Evolutionary conservation across 2,797 vertebrate species (phyloP), one percentile per base, ranked within the genome.

Genomic region (Eulemur coronatus): DNA sequence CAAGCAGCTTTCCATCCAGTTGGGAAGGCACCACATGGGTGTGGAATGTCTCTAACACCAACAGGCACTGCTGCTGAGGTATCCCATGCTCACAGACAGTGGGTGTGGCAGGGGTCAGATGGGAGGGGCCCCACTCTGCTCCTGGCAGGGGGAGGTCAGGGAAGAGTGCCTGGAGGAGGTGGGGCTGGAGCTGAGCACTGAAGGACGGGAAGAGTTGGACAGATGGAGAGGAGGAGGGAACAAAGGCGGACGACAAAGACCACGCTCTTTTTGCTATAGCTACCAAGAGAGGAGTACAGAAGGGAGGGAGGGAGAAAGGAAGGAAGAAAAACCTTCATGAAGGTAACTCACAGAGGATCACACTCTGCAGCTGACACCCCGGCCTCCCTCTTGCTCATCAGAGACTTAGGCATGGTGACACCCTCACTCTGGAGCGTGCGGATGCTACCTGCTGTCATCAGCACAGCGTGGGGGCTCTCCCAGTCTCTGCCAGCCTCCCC

Each of bases 371-470:
- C 55, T 26, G 65, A 67, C 12, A 33, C 14, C 10, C 1, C 20
- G 30, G 18, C 5, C 8, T 26, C 20, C 57, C 8, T 48, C 3
- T 4, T 48, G 12, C 14, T n/a, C 30, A 20, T 8, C 7, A 43
- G 43, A 33, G 46, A 76, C 7, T 33, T 30, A 24, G 43, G 20
- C 33, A 0, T 1, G 1, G 35, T 46, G 57, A 84, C 55, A 5
- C 8, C 1, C 17, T 28, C 5, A 1, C 18, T 26, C 61, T 55
- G 0, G 20, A 33, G 35, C 2, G 22, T 18, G 14, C 2, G 4
- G 55, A n/a, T 1, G 0, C 5, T 4, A 8, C 48, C 70, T 35
- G 24, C 69, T 81, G 50, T 18, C 11, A 85, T 10, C 14, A 4
- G 33, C 57, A 38, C 2, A 28, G 18, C 18, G 6, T 4, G 26